Conservation (phyloP, 2,888 invertebrate genomes). For the Catocala sponsa region DNA sequence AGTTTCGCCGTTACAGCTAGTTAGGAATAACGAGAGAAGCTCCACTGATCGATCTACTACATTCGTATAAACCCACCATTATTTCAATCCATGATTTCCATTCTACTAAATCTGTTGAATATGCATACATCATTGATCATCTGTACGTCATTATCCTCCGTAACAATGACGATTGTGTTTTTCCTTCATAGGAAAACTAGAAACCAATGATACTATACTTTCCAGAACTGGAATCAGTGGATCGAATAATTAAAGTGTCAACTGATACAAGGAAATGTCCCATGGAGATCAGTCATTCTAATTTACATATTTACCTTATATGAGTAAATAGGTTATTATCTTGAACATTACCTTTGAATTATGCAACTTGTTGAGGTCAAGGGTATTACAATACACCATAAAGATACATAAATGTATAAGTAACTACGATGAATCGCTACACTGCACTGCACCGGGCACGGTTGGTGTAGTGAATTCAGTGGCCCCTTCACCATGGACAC, state of each 20-base stretch:
- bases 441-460: too few species aligned
- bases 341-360: background rate
- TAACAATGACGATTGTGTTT: slow-evolving; percentile 15
- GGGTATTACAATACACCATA: too few species aligned
- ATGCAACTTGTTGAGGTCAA: background rate
- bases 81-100: slow-evolving; percentile 17
- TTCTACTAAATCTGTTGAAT: slow-evolving; percentile 34
- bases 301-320: background rate
- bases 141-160: background rate
- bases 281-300: background rate
- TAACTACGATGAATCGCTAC: too few species aligned
- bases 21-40: background rate
- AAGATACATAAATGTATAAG: too few species aligned
- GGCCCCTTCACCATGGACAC: too few species aligned
- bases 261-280: slow-evolving; percentile 25
- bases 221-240: slow-evolving; percentile 11
- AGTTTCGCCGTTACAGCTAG: too few species aligned
- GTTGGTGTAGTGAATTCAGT: too few species aligned
- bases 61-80: background rate
- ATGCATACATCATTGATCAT: slow-evolving; percentile 23
- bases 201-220: slow-evolving; percentile 10
- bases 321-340: background rate
- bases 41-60: background rate
- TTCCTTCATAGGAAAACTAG: slow-evolving; percentile 28
- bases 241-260: slow-evolving; percentile 21